Evolutionary conservation across 2,113 vertebrate species (phyloP).

Genomic region (Platichthys flesus): DNA sequence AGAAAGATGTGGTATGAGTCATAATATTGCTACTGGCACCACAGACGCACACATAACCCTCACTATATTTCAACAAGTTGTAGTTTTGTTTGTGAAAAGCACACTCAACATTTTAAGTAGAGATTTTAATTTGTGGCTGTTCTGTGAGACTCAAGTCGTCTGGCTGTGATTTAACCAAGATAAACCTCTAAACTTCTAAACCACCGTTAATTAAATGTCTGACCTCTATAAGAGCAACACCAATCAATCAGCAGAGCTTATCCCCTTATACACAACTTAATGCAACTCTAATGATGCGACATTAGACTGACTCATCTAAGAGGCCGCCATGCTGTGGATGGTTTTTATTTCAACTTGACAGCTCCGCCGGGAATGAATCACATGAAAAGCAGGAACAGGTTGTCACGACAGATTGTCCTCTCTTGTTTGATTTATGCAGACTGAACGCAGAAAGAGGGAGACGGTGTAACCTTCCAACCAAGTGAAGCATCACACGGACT

Average conservation of each 20-base stretch:
- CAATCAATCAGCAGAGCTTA: constrained; percentile 20
- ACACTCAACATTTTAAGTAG: no score
- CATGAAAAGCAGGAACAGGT: constrained; percentile 14
- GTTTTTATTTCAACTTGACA: constrained; percentile 11
- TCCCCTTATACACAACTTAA: background rate
- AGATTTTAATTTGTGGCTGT: no score
- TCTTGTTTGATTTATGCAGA: constrained; percentile 20
- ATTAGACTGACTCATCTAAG: background rate
- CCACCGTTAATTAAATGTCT: constrained; percentile 13
- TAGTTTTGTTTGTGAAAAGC: no score
- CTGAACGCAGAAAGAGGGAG: background rate
- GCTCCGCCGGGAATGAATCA: background rate
- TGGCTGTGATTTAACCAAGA: background rate
- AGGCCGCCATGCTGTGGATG: background rate
- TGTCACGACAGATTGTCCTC: background rate
- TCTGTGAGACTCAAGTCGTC: background rate
- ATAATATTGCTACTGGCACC: no score
- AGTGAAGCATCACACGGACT: constrained; percentile 5
- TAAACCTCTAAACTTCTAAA: constrained; percentile 17
- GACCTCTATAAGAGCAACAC: constrained; percentile 1
- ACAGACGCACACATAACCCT: no score
- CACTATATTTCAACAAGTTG: no score
- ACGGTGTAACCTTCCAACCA: background rate
- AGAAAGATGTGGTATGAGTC: no score
- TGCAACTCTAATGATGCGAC: background rate